Evolutionary conservation across 2,797 vertebrate genomes (phyloP), one percentile per base, ranked within the genome.

Genomic region (Tarsius wallacei): DNA sequence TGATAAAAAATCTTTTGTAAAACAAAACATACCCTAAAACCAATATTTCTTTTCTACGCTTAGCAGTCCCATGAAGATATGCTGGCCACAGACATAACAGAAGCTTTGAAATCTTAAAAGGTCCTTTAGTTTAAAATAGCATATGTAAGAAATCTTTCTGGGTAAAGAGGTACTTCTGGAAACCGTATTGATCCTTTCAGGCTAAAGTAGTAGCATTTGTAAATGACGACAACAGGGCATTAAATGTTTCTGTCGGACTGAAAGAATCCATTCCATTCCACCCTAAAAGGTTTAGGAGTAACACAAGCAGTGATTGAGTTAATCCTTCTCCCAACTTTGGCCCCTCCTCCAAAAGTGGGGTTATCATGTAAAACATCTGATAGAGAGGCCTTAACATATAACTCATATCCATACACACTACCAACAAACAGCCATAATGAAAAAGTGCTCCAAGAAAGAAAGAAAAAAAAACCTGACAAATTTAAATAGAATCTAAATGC

Each of bases 11-110:
- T 33, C 28, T 88, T 64, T 85, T 47, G 17, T 70, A 59, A 68
- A 88, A 89, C 49, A 93, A 86, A 91, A 76, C 64, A 93, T 49
- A 83, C 17, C 47, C 51, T 74, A 26, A 87, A 90, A 88, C 12
- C 22, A 42, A 0, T 78, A 89, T 80, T 95, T 68, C 55, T 80
- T 55, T 91, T 90, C 61, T 10, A n/a, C 24, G 63, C 21, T 68
- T 70, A 47, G 59, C 15, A 13, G 66, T 68, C 36, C 19, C 13
- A 31, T 28, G 59, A 96, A 92, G 33, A 94, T 94, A 94, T 63
- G 31, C 57, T 86, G 28, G 76, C 51, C 22, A 6, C 33, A 36
- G 26, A 71, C 33, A 31, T 31, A 51, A 85, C 16, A 94, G 57
- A 76, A 80, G 68, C n/a, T 84, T 59, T 80, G n/a, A 96, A 64